phyloP scores from a whole-genome alignment of 37 sponge, comb jelly and placozoan genomes.

The Crambe crambe region DNA sequence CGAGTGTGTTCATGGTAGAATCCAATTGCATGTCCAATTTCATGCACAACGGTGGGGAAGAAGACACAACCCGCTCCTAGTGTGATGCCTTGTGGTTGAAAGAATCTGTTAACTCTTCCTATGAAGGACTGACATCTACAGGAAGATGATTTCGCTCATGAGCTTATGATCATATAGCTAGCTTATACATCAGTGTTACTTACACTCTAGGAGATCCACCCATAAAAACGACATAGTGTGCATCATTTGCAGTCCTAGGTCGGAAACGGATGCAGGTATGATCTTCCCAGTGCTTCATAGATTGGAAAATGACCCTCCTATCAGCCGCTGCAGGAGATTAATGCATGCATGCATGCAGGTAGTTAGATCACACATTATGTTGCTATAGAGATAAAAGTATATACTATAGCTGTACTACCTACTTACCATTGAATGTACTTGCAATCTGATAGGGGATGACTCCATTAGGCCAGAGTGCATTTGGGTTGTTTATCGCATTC shows the following conservation, averaged over 20 bases:
- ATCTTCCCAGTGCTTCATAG: slow-evolving; percentile 78
- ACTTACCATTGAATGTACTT: slow-evolving; percentile 47
- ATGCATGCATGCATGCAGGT: background rate
- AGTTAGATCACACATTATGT: background rate
- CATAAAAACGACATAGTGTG: slow-evolving; percentile 38
- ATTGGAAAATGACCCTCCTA: slow-evolving; percentile 34
- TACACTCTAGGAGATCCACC: slow-evolving; percentile 41
- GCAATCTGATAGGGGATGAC: slow-evolving; percentile 47
- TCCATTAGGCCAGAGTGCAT: slow-evolving; percentile 59
- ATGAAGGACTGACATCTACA: slow-evolving; percentile 57
- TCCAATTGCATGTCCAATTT: slow-evolving; percentile 70
- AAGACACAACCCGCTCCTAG: slow-evolving; percentile 19
- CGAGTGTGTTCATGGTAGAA: slow-evolving; percentile 71
- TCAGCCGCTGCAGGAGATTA: slow-evolving; percentile 17
- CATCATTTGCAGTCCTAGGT: slow-evolving; percentile 1
- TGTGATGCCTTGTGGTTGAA: slow-evolving; percentile 27
- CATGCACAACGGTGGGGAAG: slow-evolving; percentile 50
- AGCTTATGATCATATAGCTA: background rate
- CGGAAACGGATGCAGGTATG: slow-evolving; percentile 75
- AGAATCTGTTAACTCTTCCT: slow-evolving; percentile 8
- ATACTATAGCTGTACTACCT: background rate
- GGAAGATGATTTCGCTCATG: too few species aligned
- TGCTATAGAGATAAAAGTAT: background rate
- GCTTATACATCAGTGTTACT: background rate
- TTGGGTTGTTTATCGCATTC: background rate